These are phyloP conservation scores for Aurelia sp. DNA, from an alignment of 30 jellyfish, hydroid and myxozoan species.

Conservation along the genomic window DNA sequence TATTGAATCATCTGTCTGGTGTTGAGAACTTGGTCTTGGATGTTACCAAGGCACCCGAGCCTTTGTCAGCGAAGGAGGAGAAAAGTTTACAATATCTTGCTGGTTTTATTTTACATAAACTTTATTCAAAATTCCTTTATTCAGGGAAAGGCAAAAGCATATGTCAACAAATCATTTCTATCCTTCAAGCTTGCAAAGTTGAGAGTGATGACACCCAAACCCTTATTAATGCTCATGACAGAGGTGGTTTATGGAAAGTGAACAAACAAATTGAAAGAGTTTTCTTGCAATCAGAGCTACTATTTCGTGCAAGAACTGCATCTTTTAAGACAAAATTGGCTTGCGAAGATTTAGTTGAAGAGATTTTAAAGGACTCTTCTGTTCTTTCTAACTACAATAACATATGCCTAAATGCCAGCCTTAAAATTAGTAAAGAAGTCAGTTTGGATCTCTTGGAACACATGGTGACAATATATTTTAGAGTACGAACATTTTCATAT, in stretches of 20 bases:
- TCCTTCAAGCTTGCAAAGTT: no score
- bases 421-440: no score
- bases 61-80: conserved; percentile 48
- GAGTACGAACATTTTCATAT: conserved; percentile 3
- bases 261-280: not conserved
- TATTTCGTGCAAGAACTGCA: conserved; percentile 10
- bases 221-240: conserved; percentile 2
- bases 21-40: not conserved
- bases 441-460: no score
- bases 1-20: conserved; percentile 16
- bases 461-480: no score
- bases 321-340: no score
- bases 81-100: conserved; percentile 26
- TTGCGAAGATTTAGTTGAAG: no score
- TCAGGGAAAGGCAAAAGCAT: conserved; percentile 10
- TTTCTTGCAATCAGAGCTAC: conserved; percentile 10
- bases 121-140: conserved; percentile 10
- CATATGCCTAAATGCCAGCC: no score
- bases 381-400: no score
- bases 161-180: no score
- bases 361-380: no score
- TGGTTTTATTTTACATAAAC: conserved; percentile 41
- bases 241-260: not conserved
- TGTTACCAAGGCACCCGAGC: conserved; percentile 14
- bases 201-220: not conserved